Base-by-base conservation (phyloP, 2,888 invertebrate species). In the Ophion slaviceki region DNA sequence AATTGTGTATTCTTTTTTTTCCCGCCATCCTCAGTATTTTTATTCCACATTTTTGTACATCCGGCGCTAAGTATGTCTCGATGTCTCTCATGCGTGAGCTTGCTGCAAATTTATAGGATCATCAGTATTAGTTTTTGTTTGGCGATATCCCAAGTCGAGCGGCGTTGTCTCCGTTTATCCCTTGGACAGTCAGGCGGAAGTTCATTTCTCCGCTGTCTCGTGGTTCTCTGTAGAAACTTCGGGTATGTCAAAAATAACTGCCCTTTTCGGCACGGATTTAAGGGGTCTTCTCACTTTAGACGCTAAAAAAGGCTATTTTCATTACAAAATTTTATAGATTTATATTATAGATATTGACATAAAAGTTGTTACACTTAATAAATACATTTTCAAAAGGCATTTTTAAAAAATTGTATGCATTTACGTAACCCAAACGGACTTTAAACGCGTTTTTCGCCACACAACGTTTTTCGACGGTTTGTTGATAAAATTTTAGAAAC, bases 131-230 rank as follows among this genome's bases (percentile, higher is more conserved):
- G 53, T 72, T 72, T 72, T 72, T 72, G 36, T 14, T 36, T 53
- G 70, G 70, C 70, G 53, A 70, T 70, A 28, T 70, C 70, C 70
- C 53, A 70, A 70, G 17, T 53, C 28, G n/a, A 53, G 28, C 28
- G n/a, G 14, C 47, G 24, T 53, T 70, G 28, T 17, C 17, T 17
- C 32, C 17, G 17, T 53, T 53, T 32, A n/a, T 24, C 8, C 24
- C 70, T 70, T n/a, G 53, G 53, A 28, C 20, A 8, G 70, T 47
- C 47, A 47, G 47, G 47, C 10, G 3, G 53, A 53, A 53, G 53
- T 17, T 53, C 53, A 53, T 53, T 53, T 53, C 11, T 53, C 14
- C 14, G 17, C 53, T 11, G 53, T 14, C 53, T 17, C 53, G 53
- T 14, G 53, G 11, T 53, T 53, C 17, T 53, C 53, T 17, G 5